phyloP scores from a whole-genome alignment of 2,113 vertebrate genomes.

The Chloropsis hardwickii region DNA sequence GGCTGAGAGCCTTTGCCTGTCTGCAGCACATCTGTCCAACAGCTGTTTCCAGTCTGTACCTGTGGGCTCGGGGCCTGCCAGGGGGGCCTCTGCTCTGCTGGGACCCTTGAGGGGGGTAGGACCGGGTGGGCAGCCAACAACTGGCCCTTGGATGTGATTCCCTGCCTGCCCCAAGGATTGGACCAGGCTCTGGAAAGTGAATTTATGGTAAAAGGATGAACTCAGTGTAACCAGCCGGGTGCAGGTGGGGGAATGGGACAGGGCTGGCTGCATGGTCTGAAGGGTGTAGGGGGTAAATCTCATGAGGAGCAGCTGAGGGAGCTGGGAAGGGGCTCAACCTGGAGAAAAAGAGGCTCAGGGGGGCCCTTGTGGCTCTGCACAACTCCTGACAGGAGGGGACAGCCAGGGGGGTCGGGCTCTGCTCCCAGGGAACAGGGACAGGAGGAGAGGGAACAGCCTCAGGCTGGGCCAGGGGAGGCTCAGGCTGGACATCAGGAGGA shows the following conservation, averaged over 20 bases:
- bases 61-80: not conserved
- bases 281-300: not conserved
- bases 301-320: not conserved
- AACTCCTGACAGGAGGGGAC: not conserved
- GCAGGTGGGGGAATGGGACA: not conserved
- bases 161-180: not conserved
- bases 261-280: not conserved
- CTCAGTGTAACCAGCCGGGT: accelerated
- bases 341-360: not conserved
- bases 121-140: not conserved
- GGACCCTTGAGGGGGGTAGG: not conserved
- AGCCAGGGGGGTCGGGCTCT: accelerated
- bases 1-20: not conserved
- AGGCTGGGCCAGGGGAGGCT: not conserved
- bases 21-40: not conserved
- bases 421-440: not conserved
- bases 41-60: not conserved
- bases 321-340: not conserved
- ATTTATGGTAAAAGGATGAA: not conserved
- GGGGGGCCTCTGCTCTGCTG: not conserved
- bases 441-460: not conserved
- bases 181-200: not conserved
- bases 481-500: accelerated
- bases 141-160: not conserved
- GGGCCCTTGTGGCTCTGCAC: not conserved